Base-by-base conservation (phyloP, 2,797 vertebrate genomes). In the Nannoperca australis region DNA sequence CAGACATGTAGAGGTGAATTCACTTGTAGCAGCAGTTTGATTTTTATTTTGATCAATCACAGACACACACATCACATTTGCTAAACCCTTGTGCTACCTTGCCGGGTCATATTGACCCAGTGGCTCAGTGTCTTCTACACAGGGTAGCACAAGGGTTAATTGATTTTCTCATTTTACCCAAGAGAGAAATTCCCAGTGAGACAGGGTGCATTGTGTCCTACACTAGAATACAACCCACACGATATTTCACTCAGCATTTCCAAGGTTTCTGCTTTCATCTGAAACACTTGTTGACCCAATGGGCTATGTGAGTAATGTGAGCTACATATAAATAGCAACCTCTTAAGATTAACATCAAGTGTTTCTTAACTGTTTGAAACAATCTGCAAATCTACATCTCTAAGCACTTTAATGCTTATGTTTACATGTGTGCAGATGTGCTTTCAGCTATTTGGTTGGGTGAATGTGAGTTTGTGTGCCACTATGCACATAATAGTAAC, bases 101-200 rank as follows among this genome's bases (percentile, higher is more conserved):
- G 24, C 24, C 2, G 24, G 24, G 24, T 27, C 24, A 27, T 27
- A 27, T 27, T 27, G 24, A 27, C 24, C 24, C 24, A 27, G 24
- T 27, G 24, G 24, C 24, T 2, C 24, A 27, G 24, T 27, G 24
- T 27, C 2, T 27, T 27, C 24, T 27, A 1, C 24, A 27, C 24
- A 27, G 24, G 24, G 24, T 27, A 27, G 24, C 24, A 27, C 24
- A 27, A 27, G 24, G 24, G 24, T 27, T 77, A 42, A 81, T 58
- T 66, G 70, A 81, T 79, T 55, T 62, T 54, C 30, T 56, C 36
- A 70, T 70, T 61, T 38, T 10, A 10, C 36, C 24, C 54, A 12
- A 18, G 34, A 72, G 40, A 76, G 34, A 49, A 47, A 15, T 15
- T 63, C n/a, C 27, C 32, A 36, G 15, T 73, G 59, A 70, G 55